phyloP scores from a whole-genome alignment of 30 jellyfish, hydroid and myxozoan species.

The Aurelia sp. region DNA sequence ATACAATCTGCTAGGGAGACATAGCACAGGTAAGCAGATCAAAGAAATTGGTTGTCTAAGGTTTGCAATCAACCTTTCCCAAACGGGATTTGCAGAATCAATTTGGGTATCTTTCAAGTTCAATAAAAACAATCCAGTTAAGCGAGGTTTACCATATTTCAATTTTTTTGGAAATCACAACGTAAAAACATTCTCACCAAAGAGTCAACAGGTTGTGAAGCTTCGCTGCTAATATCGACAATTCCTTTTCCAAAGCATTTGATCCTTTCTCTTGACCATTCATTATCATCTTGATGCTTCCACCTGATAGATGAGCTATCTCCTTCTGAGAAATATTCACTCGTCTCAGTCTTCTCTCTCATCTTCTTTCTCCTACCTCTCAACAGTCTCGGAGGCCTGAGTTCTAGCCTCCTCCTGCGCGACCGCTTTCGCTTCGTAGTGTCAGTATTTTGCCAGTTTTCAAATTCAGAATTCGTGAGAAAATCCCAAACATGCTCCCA shows the following conservation, averaged over 20 bases:
- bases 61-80: too few relatives aligned
- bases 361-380: slow-evolving; percentile 37
- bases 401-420: slow-evolving; percentile 43
- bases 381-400: slow-evolving; percentile 59
- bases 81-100: too few relatives aligned
- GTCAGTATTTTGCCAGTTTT: slow-evolving; percentile 71
- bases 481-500: slow-evolving; percentile 99
- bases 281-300: slow-evolving; percentile 96
- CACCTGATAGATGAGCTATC: slow-evolving; percentile 81
- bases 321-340: slow-evolving; percentile 82
- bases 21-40: too few relatives aligned
- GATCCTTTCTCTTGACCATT: slow-evolving; percentile 95
- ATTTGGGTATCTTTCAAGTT: too few relatives aligned
- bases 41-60: too few relatives aligned
- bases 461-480: slow-evolving; percentile 88
- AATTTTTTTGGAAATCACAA: too few relatives aligned
- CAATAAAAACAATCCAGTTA: too few relatives aligned
- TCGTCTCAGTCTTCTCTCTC: slow-evolving; percentile 56
- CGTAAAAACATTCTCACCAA: slow-evolving; percentile 52
- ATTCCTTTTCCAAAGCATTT: slow-evolving; percentile 84
- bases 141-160: too few relatives aligned
- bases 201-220: slow-evolving; percentile 87
- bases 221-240: slow-evolving; percentile 72
- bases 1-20: too few relatives aligned
- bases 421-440: slow-evolving; percentile 57